phyloP scores from a whole-genome alignment of 2,888 invertebrate species.

The Pimpla rufipes region DNA sequence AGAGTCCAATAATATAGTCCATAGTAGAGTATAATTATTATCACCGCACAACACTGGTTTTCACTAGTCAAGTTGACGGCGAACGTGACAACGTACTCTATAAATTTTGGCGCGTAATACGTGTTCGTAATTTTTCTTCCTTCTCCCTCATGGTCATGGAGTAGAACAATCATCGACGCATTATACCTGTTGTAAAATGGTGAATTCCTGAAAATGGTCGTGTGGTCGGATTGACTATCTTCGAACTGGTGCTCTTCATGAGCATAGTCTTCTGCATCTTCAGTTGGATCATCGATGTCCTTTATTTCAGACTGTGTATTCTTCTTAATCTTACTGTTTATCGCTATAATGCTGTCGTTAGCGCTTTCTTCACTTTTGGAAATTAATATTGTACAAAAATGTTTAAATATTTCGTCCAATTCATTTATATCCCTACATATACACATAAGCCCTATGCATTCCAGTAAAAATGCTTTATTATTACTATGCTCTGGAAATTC shows the following conservation, averaged over 20 bases:
- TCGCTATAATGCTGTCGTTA: slow-evolving; percentile 19
- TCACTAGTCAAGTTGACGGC: no score
- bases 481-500: slow-evolving; percentile 38
- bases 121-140: background rate
- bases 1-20: no score
- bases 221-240: slow-evolving; percentile 30
- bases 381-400: slow-evolving; percentile 44
- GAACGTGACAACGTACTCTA: slow-evolving; percentile 60
- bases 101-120: slow-evolving; percentile 63
- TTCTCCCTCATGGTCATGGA: background rate
- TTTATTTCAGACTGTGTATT: background rate
- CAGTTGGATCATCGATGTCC: background rate
- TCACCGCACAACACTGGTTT: no score
- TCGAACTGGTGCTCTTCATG: slow-evolving; percentile 8
- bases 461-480: slow-evolving; percentile 60
- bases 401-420: slow-evolving; percentile 54
- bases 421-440: slow-evolving; percentile 53
- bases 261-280: slow-evolving; percentile 7
- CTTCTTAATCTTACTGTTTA: slow-evolving; percentile 11
- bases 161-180: background rate
- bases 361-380: slow-evolving; percentile 12
- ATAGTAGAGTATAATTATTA: no score
- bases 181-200: slow-evolving; percentile 52
- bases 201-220: slow-evolving; percentile 49
- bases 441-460: slow-evolving; percentile 63